Conservation (phyloP, 2,888 invertebrate genomes). For the Drosophila histrio region DNA sequence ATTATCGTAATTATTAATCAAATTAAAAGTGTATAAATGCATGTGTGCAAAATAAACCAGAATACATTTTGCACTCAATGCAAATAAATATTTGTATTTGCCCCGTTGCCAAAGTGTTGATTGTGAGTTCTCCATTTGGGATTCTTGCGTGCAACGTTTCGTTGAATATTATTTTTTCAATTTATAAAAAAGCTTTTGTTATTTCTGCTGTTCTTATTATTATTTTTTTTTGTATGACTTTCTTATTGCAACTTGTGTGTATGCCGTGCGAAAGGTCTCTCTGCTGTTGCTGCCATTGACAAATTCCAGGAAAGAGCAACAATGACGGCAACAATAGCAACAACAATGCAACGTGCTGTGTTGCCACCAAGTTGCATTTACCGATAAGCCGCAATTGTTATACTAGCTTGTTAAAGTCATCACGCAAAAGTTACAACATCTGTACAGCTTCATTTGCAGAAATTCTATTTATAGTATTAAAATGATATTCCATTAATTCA, state of each 20-base stretch:
- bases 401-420: no score
- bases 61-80: conserved; percentile 37
- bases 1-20: no score
- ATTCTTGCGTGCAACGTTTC: conserved; percentile 16
- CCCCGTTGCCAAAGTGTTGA: conserved; percentile 12
- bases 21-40: no score
- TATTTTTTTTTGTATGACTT: conserved; percentile 32
- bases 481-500: no score
- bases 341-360: conserved; percentile 16
- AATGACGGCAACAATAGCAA: background rate
- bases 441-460: no score
- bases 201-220: conserved; percentile 4
- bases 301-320: background rate
- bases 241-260: conserved; percentile 32
- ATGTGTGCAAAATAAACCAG: conserved; percentile 34
- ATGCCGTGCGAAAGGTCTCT: background rate
- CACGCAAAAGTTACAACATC: no score
- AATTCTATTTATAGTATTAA: no score
- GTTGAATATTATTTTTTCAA: conserved; percentile 18
- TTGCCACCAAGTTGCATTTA: conserved; percentile 43
- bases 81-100: conserved; percentile 62
- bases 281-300: conserved; percentile 7
- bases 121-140: conserved; percentile 6
- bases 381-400: conserved; percentile 9
- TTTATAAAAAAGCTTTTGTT: conserved; percentile 15